These are phyloP conservation scores for Apodemus sylvaticus DNA, from an alignment of 2,113 vertebrate species.

Conservation along the genomic window DNA sequence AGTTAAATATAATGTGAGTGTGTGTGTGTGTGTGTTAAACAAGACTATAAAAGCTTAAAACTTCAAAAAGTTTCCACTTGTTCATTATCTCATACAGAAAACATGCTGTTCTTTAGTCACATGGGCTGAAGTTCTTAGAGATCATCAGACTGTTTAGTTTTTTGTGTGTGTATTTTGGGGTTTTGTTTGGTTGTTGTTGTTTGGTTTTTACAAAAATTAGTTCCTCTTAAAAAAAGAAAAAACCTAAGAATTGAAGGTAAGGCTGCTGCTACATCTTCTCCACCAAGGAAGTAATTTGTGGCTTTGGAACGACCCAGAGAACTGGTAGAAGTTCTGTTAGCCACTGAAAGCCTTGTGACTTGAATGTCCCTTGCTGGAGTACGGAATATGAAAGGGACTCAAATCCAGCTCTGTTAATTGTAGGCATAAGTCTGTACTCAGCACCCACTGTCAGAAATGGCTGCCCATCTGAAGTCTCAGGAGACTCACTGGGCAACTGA, in stretches of 20 bases:
- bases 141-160: background rate
- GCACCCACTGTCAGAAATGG: conserved; percentile 43
- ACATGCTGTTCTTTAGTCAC: background rate
- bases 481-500: conserved; percentile 38
- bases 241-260: background rate
- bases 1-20: background rate
- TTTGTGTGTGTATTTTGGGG: background rate
- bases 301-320: conserved; percentile 10
- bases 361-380: background rate
- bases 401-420: background rate
- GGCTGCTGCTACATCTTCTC: background rate
- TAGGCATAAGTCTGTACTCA: conserved; percentile 30
- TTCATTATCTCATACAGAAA: background rate
- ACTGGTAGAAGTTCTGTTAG: background rate
- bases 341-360: background rate
- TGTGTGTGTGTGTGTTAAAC: background rate
- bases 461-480: conserved; percentile 53
- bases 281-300: conserved; percentile 30
- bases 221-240: conserved; percentile 31
- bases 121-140: background rate
- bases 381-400: background rate
- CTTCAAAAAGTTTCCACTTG: conserved; percentile 11
- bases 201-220: background rate
- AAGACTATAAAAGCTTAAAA: conserved; percentile 16
- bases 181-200: too few species aligned